Percentiles rank a stretch among this genome's conserved stretches.
phyloP scores from a whole-genome alignment of 1,140 invertebrate genomes.

The Physella acuta region DNA sequence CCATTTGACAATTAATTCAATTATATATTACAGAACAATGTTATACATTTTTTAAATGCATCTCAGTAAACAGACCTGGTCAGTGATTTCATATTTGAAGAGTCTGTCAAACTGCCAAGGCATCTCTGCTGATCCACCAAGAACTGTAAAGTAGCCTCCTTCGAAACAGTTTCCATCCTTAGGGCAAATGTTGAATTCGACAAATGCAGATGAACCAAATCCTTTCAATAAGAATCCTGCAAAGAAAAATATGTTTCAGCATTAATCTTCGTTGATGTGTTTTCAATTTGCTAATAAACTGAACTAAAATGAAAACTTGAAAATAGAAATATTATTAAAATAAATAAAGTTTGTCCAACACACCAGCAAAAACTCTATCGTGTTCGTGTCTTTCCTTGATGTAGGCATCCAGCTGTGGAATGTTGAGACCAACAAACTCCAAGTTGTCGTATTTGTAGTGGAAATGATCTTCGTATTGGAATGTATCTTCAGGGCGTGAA shows the following conservation, averaged over 20 bases:
- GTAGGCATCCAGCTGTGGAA: slow-evolving; percentile 23
- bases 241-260: slow-evolving; percentile 8
- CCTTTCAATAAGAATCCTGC: slow-evolving; percentile 33
- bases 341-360: too few relatives aligned
- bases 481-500: slow-evolving; percentile 27
- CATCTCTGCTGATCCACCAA: slow-evolving; percentile 33
- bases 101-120: slow-evolving; percentile 35
- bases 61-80: slow-evolving; percentile 1
- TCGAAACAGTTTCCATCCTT: not conserved
- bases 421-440: slow-evolving; percentile 29
- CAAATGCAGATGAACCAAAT: slow-evolving; percentile 26
- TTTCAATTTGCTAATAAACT: too few relatives aligned
- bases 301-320: too few relatives aligned
- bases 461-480: slow-evolving; percentile 32
- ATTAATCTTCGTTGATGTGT: too few relatives aligned
- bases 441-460: slow-evolving; percentile 33
- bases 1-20: too few relatives aligned
- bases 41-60: too few relatives aligned
- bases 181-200: slow-evolving; percentile 25
- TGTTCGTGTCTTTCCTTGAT: slow-evolving; percentile 28
- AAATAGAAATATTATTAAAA: too few relatives aligned
- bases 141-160: slow-evolving; percentile 29
- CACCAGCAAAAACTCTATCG: slow-evolving; percentile 29
- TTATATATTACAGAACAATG: too few relatives aligned
- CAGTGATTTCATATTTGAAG: slow-evolving; percentile 35